Percentiles rank a stretch among this genome's conserved stretches.
phyloP scores from a whole-genome alignment of 2,797 vertebrate species.

The Lithobates pipiens region DNA sequence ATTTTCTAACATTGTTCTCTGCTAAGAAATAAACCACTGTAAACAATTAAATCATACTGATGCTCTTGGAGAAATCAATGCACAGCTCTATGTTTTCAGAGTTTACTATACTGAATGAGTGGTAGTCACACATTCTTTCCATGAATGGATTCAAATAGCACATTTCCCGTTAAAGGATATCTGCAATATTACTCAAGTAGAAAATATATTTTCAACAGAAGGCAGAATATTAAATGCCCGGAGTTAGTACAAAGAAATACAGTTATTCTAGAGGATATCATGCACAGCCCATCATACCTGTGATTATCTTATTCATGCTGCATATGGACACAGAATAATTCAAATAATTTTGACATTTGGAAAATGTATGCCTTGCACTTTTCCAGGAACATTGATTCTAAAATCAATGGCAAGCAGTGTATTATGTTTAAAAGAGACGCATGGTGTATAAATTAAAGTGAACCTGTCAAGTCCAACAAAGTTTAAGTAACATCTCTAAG shows the following conservation, averaged over 20 bases:
- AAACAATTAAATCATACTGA: conserved; percentile 30
- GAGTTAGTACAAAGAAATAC: conserved; percentile 17
- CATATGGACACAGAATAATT: not conserved
- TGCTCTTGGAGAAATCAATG: conserved; percentile 27
- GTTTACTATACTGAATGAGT: conserved; percentile 36
- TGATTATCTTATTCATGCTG: not conserved
- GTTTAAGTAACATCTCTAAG: no score
- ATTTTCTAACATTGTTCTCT: not conserved
- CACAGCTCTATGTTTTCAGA: conserved; percentile 20
- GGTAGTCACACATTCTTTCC: conserved; percentile 51
- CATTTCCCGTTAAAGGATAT: conserved; percentile 55
- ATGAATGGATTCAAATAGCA: conserved; percentile 52
- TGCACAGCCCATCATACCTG: not conserved
- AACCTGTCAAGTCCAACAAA: no score
- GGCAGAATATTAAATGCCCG: conserved; percentile 27
- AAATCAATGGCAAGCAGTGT: not conserved
- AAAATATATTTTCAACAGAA: conserved; percentile 50
- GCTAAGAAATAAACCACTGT: conserved; percentile 1
- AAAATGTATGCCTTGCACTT: not conserved
- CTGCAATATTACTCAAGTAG: conserved; percentile 56
- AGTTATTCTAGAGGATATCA: conserved; percentile 16
- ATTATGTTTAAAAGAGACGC: not conserved
- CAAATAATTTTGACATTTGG: conserved; percentile 4
- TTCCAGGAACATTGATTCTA: not conserved
- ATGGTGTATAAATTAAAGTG: not conserved